A percentile compares a stretch with the other conserved stretches of the same genome.
These are phyloP conservation scores for Penaeus chinensis DNA, from an alignment of 1,140 invertebrate species.

Conservation along the genomic window DNA sequence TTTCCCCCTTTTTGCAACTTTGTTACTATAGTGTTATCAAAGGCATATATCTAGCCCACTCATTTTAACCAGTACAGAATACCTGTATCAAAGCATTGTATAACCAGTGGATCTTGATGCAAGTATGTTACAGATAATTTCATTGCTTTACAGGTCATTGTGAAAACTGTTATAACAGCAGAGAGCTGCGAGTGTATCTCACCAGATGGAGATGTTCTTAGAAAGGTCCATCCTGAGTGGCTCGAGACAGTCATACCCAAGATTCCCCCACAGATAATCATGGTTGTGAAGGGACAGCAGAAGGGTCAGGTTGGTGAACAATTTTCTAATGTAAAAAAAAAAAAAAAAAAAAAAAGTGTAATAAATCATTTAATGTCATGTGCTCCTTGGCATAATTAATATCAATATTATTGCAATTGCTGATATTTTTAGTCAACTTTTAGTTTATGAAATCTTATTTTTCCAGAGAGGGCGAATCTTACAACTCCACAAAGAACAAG, in stretches of 20 bases:
- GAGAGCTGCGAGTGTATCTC: conserved; percentile 68
- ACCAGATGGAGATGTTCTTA: conserved; percentile 67
- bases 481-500: conserved; percentile 53
- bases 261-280: conserved; percentile 65
- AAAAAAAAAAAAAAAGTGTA: neutral
- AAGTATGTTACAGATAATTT: conserved; percentile 7
- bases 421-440: neutral
- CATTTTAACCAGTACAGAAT: too few species aligned
- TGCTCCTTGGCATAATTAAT: too few species aligned
- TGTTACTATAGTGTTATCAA: too few species aligned
- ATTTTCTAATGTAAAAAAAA: neutral
- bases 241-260: conserved; percentile 70
- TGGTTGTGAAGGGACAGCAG: conserved; percentile 67
- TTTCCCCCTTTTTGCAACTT: too few species aligned
- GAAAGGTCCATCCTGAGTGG: conserved; percentile 65
- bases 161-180: conserved; percentile 67
- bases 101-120: neutral
- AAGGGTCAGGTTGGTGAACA: conserved; percentile 66
- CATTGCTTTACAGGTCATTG: conserved; percentile 65
- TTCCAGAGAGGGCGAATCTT: conserved; percentile 45
- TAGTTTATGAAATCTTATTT: neutral
- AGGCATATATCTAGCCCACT: too few species aligned
- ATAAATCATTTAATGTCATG: too few species aligned
- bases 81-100: neutral
- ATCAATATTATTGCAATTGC: neutral